Percentiles rank a stretch among this genome's conserved stretches.
Conservation (phyloP, 2,797 vertebrate species). For the Pangasius sanitwongsei region DNA sequence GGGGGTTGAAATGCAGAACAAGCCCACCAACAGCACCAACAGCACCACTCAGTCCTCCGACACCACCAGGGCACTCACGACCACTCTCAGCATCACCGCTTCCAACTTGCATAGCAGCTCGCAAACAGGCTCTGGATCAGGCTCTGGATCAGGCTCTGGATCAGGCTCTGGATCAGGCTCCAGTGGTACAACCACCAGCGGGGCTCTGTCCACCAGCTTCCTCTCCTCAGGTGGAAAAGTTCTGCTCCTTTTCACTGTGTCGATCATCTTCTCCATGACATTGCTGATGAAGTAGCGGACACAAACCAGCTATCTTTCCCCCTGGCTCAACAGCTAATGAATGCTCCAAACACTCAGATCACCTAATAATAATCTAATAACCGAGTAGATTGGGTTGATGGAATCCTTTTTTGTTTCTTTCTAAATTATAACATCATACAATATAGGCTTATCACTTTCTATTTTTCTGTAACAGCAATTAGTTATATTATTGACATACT, state of each 20-base stretch:
- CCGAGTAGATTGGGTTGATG: conserved; percentile 7
- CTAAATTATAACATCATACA: not conserved
- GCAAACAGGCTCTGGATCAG: not conserved
- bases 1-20: not conserved
- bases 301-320: not conserved
- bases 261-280: not conserved
- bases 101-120: not conserved
- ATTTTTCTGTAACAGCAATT: not conserved
- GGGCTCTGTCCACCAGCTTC: not conserved
- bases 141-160: not conserved
- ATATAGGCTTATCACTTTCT: not conserved
- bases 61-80: not conserved
- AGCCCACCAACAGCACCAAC: not conserved
- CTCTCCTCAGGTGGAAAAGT: not conserved
- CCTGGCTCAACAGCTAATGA: not conserved
- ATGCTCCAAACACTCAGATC: not conserved
- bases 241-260: not conserved
- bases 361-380: not conserved
- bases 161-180: not conserved
- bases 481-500: not conserved
- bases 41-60: not conserved
- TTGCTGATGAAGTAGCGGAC: conserved; percentile 2
- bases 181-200: too few species aligned
- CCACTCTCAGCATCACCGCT: too few species aligned
- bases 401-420: not conserved